Evolutionary conservation across 2,113 vertebrate species (phyloP), one percentile per base, ranked within the genome.

Genomic region (Anser cygnoides): DNA sequence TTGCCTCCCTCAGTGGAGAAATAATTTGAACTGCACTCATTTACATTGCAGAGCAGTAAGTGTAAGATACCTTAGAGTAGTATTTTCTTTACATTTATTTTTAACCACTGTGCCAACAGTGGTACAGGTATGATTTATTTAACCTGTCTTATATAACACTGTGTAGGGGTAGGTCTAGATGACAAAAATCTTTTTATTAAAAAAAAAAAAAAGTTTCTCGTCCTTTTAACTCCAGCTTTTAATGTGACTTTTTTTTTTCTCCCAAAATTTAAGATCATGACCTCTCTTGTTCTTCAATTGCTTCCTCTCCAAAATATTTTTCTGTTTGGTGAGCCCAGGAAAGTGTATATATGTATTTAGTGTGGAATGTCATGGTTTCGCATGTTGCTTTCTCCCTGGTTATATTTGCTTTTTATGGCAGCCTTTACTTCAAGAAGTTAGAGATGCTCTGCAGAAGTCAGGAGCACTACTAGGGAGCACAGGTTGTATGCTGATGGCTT

Each of bases 1-100:
- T 95, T 96, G 84, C 89, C 86, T 87, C 80, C 61, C 84, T 92
- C 77, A 35, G 80, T 89, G 79, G 89, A 89, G 87, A 88, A 59
- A 68, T 92, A 58, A 93, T 93, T 73, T 67, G 81, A 82, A 25
- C 57, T 76, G 62, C 6, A 1, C 70, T 95, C 70, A 73, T 87
- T 96, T 93, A n/a, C 67, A 35, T 50, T 92, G 76, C 74, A 87
- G 65, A 96, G 31, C 62, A 84, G 33, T 3, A 28, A 62, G 17
- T 19, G 20, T 25, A 26, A 61, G 20, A 44, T 26, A 66, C 18
- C 63, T 54, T 81, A 39, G 31, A 37, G 19, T n/a, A 37, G 44
- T 19, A 46, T 57, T 57, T 83, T 43, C 50, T 39, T 70, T 46
- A 26, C 13, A 2, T 66, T 83, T 43, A 13, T 65, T 83, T 95